Evolutionary conservation across 2,113 vertebrate genomes (phyloP).

Genomic region (Pluvianellus socialis): DNA sequence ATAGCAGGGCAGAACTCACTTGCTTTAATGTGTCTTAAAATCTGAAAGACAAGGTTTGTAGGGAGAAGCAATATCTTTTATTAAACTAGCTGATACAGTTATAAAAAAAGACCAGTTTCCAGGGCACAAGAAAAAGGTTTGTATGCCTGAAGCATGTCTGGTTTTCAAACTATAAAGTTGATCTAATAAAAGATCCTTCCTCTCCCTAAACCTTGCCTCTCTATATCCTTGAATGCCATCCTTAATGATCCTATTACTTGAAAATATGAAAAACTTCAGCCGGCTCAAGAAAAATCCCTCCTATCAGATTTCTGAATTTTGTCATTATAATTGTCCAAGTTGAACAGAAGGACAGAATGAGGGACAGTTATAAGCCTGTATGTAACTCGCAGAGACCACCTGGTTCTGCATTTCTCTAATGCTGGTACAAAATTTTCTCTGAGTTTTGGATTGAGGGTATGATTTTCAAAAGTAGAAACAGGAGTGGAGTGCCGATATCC

Average conservation of each 20-base stretch:
- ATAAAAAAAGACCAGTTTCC: conserved; percentile 50
- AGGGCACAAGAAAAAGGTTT: conserved; percentile 43
- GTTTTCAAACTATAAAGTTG: conserved; percentile 25
- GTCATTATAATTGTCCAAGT: not conserved
- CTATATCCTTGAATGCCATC: conserved; percentile 4
- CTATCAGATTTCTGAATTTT: conserved; percentile 25
- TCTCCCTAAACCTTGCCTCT: conserved; percentile 5
- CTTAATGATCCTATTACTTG: conserved; percentile 42
- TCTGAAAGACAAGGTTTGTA: conserved; percentile 37
- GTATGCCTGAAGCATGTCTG: conserved; percentile 50
- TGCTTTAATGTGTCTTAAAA: conserved; percentile 58
- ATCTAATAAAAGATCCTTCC: conserved; percentile 46
- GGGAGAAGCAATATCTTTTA: conserved; percentile 61
- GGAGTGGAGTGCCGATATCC: not conserved
- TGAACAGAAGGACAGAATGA: not conserved
- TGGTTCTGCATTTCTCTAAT: not conserved
- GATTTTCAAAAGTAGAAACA: not conserved
- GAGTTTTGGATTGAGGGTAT: not conserved
- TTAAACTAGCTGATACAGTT: conserved; percentile 57
- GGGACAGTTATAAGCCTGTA: not conserved
- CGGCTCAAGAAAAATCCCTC: not conserved
- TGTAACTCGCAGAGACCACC: not conserved
- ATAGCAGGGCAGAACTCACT: conserved; percentile 42
- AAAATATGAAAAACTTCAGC: conserved; percentile 17
- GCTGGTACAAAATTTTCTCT: not conserved